These are phyloP conservation scores for Mesaphorura yosii DNA, from an alignment of 1,140 invertebrate genomes.

Conservation along the genomic window DNA sequence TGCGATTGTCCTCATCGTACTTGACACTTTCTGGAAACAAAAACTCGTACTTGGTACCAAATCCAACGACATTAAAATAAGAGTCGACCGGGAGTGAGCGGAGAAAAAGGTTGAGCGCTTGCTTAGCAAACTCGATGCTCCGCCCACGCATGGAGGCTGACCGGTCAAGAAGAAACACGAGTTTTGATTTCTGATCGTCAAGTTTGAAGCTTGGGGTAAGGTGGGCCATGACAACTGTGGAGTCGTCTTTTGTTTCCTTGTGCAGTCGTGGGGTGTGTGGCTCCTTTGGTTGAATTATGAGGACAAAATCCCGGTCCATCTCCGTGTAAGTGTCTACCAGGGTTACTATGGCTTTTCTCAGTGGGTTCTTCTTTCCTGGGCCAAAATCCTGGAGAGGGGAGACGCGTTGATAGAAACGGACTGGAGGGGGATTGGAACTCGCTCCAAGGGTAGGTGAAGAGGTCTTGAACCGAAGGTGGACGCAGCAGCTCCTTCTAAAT, in stretches of 20 bases:
- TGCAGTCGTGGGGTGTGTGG: slow-evolving; percentile 20
- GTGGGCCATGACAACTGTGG: slow-evolving; percentile 23
- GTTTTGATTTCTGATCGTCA: slow-evolving; percentile 31
- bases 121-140: slow-evolving; percentile 31
- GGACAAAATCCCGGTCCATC: slow-evolving; percentile 30
- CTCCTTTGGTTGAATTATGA: slow-evolving; percentile 18
- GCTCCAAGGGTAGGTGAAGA: too few relatives aligned
- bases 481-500: too few relatives aligned
- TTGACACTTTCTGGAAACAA: slow-evolving; percentile 19
- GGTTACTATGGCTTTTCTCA: slow-evolving; percentile 10
- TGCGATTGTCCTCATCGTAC: slow-evolving; percentile 16
- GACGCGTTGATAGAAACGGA: too few relatives aligned
- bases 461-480: too few relatives aligned
- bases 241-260: background rate
- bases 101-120: slow-evolving; percentile 31
- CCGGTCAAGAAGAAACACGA: slow-evolving; percentile 34
- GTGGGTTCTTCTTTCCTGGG: slow-evolving; percentile 2
- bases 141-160: slow-evolving; percentile 33
- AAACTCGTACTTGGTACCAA: slow-evolving; percentile 17
- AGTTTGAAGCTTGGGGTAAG: slow-evolving; percentile 26
- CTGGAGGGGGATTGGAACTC: too few relatives aligned
- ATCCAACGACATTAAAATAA: slow-evolving; percentile 23
- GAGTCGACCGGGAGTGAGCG: slow-evolving; percentile 20
- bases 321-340: slow-evolving; percentile 13
- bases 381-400: too few relatives aligned